Base-by-base conservation (phyloP, 2,888 invertebrate species). In the Nemapogon koenigi region DNA sequence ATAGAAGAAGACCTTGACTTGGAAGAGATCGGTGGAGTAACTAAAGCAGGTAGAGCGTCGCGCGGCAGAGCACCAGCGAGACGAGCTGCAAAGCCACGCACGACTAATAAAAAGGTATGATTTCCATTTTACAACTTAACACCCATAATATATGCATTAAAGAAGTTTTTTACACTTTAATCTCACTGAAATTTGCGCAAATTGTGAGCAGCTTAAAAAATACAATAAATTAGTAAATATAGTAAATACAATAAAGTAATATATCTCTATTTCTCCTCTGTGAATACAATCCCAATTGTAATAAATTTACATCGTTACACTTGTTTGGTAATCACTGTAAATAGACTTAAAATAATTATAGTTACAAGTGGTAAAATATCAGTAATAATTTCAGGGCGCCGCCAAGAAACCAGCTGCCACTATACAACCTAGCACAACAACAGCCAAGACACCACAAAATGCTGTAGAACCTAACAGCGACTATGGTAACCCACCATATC, bases 1-100 rank as follows among this genome's bases (percentile, higher is more conserved):
- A 66, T 81, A 19, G 86, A 85, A 51, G 80, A 84, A 52, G 93
- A 93, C 66, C 81, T 92, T 48, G 92, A 92, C 62, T 69, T 93
- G 39, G 93, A 91, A 49, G 91, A 93, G 62, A 84, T 88, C 10
- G 86, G 84, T 3, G 83, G 81, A 10, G 75, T 71, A 0, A 68
- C 72, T 0, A 75, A 73, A 43, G 57, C 71, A 1, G 71, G 75
- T 0, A 61, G 72, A 1, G 57, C 70, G 3, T 58, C 59, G 18
- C 62, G 54, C 18, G 54, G 49, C 37, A 67, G 63, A 28, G 57
- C 56, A 1, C 50, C 52, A 4, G 50, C 57, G 1, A 51, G 55
- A 19, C 31, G 37, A 42, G 49, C 62, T 7, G 47, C 59, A n/a
- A 62, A 64, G 47, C 57, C 70, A 11, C 51, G 66, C 53, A 69